Evolutionary conservation across 2,797 vertebrate genomes (phyloP), one percentile per base, ranked within the genome.

Genomic region (Psittacula echo): DNA sequence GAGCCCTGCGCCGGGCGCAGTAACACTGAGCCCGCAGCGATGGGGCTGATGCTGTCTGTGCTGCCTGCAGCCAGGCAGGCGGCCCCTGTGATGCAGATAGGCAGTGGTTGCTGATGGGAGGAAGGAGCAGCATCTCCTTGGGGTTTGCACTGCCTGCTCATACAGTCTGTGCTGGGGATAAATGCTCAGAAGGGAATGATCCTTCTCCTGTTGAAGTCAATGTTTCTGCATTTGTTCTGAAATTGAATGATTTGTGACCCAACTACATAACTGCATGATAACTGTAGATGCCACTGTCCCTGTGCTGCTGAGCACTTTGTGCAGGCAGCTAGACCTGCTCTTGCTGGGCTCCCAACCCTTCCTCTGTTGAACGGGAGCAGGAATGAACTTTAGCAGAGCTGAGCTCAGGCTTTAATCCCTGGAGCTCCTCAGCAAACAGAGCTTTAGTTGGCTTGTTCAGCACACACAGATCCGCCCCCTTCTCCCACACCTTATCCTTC

Each of bases 401-500:
- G 62, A 88, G 53, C 65, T 90, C 50, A 84, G 50, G 34, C 48
- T 81, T 62, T 30, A 32, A 94, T 66, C 34, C 53, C 62, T 29
- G 53, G 53, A 62, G 73, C 66, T 86, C 37, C 73, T 86, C 70
- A 19, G 34, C 73, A 88, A 90, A 66, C 34, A 39, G 8, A 61
- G 53, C 17, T 88, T 85, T 75, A 75, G 66, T 29, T 91, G 79
- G 45, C 5, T 0, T n/a, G 37, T 71, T 90, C 77, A 61, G 48
- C 61, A 93, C 89, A 83, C 48, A 80, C 4, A 83, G 56, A 68
- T 72, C 44, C 2, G 0, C 76, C 37, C 34, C 41, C 44, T 90
- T 90, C 64, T 90, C 65, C 72, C 72, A 51, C 84, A 83, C 78
- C 84, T 85, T 89, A 77, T 83, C 78, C 72, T 89, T 93, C 56